These are phyloP conservation scores for Aurelia coerulea DNA, from an alignment of 30 jellyfish, hydroid and myxozoan genomes.

Conservation along the genomic window DNA sequence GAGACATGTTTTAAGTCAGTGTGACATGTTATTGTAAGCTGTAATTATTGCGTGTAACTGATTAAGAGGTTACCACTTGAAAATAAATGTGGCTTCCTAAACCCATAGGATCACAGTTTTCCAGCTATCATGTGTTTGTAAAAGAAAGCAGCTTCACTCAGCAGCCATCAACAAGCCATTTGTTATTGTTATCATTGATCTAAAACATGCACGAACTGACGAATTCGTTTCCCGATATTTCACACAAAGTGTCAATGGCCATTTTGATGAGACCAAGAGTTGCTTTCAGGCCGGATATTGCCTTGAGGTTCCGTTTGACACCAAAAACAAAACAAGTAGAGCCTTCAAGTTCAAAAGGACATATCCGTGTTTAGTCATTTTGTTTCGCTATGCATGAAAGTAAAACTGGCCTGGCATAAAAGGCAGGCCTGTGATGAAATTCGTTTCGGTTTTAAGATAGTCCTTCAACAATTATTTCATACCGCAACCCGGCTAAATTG, in stretches of 20 bases:
- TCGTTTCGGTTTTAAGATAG: too few species aligned
- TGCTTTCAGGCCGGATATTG: constrained; percentile 47
- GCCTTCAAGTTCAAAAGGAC: too few species aligned
- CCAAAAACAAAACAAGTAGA: constrained; percentile 7
- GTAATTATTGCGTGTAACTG: too few species aligned
- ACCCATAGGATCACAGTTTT: too few species aligned
- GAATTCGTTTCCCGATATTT: constrained; percentile 7
- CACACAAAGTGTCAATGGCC: constrained; percentile 8
- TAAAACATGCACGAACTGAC: background rate
- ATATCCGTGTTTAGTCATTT: too few species aligned
- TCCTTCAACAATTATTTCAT: too few species aligned
- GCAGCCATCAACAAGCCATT: constrained; percentile 40
- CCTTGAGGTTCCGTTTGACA: constrained; percentile 60
- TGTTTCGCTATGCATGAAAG: background rate
- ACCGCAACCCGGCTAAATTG: too few species aligned
- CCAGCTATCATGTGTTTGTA: background rate
- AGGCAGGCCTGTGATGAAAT: too few species aligned
- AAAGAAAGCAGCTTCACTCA: constrained; percentile 17
- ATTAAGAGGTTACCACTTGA: too few species aligned
- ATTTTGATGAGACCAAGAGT: background rate
- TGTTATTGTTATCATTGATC: background rate
- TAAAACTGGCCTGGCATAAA: constrained; percentile 5
- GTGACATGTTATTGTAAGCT: too few species aligned
- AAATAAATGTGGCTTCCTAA: too few species aligned
- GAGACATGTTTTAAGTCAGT: too few species aligned